These are phyloP conservation scores for Gracilinanus agilis DNA, from an alignment of 2,113 vertebrate genomes.

Conservation along the genomic window DNA sequence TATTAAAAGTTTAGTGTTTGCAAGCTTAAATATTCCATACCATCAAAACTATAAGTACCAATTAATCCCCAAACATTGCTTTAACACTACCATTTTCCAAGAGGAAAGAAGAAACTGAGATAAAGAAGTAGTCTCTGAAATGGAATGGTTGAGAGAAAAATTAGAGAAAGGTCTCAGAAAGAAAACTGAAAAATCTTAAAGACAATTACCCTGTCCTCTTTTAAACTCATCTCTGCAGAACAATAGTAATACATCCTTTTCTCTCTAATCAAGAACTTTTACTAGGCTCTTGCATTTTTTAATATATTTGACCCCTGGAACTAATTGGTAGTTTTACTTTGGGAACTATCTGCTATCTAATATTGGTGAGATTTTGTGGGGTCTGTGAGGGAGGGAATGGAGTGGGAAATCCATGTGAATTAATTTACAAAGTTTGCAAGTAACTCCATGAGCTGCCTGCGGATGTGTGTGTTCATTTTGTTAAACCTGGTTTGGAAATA, in stretches of 20 bases:
- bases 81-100: not conserved
- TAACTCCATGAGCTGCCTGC: not conserved
- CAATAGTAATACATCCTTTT: not conserved
- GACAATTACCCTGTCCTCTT: not conserved
- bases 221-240: not conserved
- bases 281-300: not conserved
- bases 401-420: not conserved
- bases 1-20: conserved; percentile 15
- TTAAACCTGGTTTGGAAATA: conserved; percentile 45
- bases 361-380: not conserved
- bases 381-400: not conserved
- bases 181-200: not conserved
- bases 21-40: not conserved
- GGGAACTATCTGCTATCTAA: not conserved
- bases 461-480: not conserved
- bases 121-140: not conserved
- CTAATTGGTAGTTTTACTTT: not conserved
- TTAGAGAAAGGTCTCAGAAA: not conserved
- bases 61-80: not conserved
- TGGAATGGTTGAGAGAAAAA: not conserved
- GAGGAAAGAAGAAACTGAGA: not conserved
- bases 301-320: not conserved
- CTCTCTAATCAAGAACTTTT: not conserved
- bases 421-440: not conserved
- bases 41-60: rapidly evolving